These are phyloP conservation scores for Drosophila bipectinata DNA, from an alignment of 1,140 invertebrate species.

Conservation along the genomic window DNA sequence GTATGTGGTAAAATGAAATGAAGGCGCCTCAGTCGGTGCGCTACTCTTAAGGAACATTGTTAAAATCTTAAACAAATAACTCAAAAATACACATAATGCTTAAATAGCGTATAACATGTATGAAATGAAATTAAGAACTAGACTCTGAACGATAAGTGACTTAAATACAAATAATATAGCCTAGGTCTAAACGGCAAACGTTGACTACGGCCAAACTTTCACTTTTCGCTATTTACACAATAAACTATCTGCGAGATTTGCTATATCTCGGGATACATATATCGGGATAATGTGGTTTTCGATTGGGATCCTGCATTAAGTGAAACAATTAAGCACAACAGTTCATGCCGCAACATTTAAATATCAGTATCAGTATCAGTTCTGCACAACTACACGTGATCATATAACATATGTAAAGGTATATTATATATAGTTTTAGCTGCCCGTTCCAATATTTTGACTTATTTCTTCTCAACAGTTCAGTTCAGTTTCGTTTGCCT, in stretches of 20 bases:
- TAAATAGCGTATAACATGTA: slow-evolving; percentile 43
- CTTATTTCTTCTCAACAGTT: slow-evolving; percentile 56
- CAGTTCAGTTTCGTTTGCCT: slow-evolving; percentile 44
- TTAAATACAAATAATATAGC: slow-evolving; percentile 45
- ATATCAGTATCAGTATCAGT: slow-evolving; percentile 73
- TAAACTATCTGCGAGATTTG: slow-evolving; percentile 9
- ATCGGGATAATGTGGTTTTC: too few relatives aligned
- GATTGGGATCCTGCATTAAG: slow-evolving; percentile 3
- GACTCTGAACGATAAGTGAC: slow-evolving; percentile 48
- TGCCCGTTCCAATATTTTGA: slow-evolving; percentile 11
- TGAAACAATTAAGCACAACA: slow-evolving; percentile 46
- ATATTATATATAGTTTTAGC: slow-evolving; percentile 43
- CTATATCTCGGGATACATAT: slow-evolving; percentile 2
- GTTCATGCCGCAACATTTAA: slow-evolving; percentile 59
- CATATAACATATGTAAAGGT: slow-evolving; percentile 53
- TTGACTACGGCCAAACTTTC: slow-evolving; percentile 43
- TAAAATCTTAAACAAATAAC: slow-evolving; percentile 43
- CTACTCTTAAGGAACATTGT: slow-evolving; percentile 70
- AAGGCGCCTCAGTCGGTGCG: slow-evolving; percentile 29
- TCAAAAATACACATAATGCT: slow-evolving; percentile 22
- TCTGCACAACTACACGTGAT: slow-evolving; percentile 59
- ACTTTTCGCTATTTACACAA: slow-evolving; percentile 13
- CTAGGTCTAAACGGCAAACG: slow-evolving; percentile 44
- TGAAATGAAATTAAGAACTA: slow-evolving; percentile 35
- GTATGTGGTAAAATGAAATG: slow-evolving; percentile 52